A percentile compares a stretch with the other conserved stretches of the same genome.
Evolutionary conservation across 2,888 invertebrate species (phyloP).

Genomic region (Ophion slaviceki): DNA sequence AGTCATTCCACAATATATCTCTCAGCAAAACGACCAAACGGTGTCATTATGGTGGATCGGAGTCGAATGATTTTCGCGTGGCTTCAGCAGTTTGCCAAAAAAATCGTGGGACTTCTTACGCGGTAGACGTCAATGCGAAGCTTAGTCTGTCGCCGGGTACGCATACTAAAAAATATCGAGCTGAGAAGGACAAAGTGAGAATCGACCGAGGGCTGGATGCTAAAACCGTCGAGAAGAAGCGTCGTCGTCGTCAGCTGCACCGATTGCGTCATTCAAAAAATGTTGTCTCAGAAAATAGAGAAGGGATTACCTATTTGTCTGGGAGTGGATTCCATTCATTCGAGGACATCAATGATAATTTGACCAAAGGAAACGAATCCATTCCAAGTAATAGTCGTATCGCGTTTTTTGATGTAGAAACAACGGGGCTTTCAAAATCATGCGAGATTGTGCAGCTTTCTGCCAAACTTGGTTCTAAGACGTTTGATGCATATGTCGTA

Average conservation of each 20-base stretch:
- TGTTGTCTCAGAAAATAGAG: conserved; percentile 23
- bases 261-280: conserved; percentile 20
- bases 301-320: conserved; percentile 39
- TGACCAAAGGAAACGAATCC: neutral
- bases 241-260: conserved; percentile 15
- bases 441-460: conserved; percentile 46
- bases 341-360: conserved; percentile 14
- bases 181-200: conserved; percentile 24
- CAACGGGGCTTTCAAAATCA: conserved; percentile 21
- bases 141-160: conserved; percentile 37
- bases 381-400: conserved; percentile 2
- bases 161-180: conserved; percentile 25
- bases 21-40: conserved; percentile 48
- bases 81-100: conserved; percentile 59
- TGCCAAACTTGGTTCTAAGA: conserved; percentile 31
- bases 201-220: neutral
- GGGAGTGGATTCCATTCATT: conserved; percentile 29
- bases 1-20: conserved; percentile 50
- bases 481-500: conserved; percentile 41
- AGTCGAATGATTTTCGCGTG: conserved; percentile 49
- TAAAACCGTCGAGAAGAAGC: conserved; percentile 10
- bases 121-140: conserved; percentile 12
- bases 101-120: conserved; percentile 45
- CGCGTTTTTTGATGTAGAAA: conserved; percentile 32
- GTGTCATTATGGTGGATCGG: conserved; percentile 55